phyloP scores from a whole-genome alignment of 2,888 invertebrate species.

The Sphaerophoria taeniata region DNA sequence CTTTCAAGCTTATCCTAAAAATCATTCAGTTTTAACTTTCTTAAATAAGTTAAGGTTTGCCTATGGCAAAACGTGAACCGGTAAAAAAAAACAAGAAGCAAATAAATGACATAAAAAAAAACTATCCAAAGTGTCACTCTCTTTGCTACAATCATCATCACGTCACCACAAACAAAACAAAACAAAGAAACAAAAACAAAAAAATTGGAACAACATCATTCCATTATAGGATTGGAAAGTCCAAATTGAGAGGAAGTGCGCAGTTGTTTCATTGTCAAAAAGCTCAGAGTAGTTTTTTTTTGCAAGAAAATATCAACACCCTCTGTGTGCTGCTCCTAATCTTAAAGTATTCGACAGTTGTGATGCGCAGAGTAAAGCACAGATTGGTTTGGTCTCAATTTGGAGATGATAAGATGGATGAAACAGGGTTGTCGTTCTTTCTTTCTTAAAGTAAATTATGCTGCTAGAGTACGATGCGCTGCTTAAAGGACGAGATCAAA shows the following conservation, averaged over 20 bases:
- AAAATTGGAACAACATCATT: constrained; percentile 26
- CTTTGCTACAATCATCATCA: no score
- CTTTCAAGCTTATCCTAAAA: no score
- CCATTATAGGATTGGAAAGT: constrained; percentile 63
- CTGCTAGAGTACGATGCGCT: no score
- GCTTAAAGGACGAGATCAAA: no score
- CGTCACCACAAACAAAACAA: neutral
- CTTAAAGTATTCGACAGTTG: neutral
- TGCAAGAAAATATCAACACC: constrained; percentile 9
- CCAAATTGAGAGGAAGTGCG: constrained; percentile 45
- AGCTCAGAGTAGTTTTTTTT: constrained; percentile 2
- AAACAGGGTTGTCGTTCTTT: constrained; percentile 27
- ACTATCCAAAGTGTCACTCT: no score
- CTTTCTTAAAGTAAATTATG: neutral
- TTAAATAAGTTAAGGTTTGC: no score
- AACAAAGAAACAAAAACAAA: constrained; percentile 29
- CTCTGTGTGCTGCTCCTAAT: neutral
- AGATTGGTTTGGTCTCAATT: constrained; percentile 24
- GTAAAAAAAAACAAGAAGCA: no score
- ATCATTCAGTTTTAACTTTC: no score
- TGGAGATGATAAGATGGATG: constrained; percentile 44
- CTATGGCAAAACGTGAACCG: no score
- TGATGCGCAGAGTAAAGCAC: constrained; percentile 61
- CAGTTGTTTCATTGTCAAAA: constrained; percentile 42
- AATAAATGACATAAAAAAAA: no score